Percentiles rank a stretch among this genome's conserved stretches.
Evolutionary conservation across 2,797 vertebrate genomes (phyloP).

Genomic region (Aulostomus chinensis): DNA sequence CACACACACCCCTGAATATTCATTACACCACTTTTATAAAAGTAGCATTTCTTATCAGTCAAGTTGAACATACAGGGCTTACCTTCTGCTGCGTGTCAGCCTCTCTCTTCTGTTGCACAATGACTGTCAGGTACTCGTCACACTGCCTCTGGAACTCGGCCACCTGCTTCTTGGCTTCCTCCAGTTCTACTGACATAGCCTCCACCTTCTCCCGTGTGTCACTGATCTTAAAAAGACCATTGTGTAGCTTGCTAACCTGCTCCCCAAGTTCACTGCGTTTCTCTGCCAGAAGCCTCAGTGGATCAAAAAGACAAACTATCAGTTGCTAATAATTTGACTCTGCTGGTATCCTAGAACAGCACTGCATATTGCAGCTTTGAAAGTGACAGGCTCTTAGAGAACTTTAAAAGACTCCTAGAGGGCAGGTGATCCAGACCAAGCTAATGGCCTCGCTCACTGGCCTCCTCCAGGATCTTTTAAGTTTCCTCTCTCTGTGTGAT

Average conservation of each 20-base stretch:
- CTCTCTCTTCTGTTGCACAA: constrained; percentile 86
- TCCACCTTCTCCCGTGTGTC: constrained; percentile 88
- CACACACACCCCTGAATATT: neutral
- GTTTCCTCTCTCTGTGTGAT: too few species aligned
- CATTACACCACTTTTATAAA: neutral
- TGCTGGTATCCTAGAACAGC: too few species aligned
- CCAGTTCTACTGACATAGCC: constrained; percentile 88
- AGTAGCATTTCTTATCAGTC: neutral
- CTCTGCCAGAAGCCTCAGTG: constrained; percentile 83
- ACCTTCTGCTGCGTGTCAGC: constrained; percentile 89
- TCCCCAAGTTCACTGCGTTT: constrained; percentile 86
- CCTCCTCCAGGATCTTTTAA: too few species aligned
- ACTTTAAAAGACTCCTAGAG: too few species aligned
- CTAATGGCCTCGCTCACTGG: too few species aligned
- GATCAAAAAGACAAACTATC: neutral
- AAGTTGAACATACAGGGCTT: neutral
- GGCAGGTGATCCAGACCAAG: too few species aligned
- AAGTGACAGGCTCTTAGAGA: too few species aligned
- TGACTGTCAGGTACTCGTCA: constrained; percentile 86
- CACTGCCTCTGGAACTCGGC: constrained; percentile 88
- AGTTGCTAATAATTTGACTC: too few species aligned
- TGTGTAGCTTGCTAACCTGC: constrained; percentile 86
- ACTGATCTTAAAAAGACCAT: constrained; percentile 87
- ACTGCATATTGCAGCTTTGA: too few species aligned
- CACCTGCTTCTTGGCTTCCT: constrained; percentile 86